Evolutionary conservation across 2,113 vertebrate genomes (phyloP), one percentile per base, ranked within the genome.

Genomic region (Agapornis roseicollis): DNA sequence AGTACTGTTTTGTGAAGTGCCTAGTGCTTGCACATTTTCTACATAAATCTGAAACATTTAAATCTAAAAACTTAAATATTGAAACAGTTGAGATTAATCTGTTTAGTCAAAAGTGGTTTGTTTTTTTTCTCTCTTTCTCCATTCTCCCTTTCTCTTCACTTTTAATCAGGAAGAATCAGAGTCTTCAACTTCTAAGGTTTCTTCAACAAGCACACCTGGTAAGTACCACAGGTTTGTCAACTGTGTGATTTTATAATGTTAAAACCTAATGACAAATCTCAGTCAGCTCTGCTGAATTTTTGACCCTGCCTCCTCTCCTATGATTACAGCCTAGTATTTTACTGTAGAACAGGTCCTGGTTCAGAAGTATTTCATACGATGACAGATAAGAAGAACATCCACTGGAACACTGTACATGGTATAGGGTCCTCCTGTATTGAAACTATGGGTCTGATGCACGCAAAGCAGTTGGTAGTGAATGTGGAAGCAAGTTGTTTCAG

Each of bases 141-240:
- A 11, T 85, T 8, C 15, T 89, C 31, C 3, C 4, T 66, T 33
- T 50, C 4, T 7, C 27, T 5, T 97, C 47, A 66, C 19, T 31
- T 95, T 78, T 93, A 72, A 95, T 97, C 97, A 99, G 99, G 99
- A 99, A 93, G 99, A 99, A 81, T 88, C 98, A 49, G 99, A 99
- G 66, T 97, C 98, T 94, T 96, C 98, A 35, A 96, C 98, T 94
- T 98, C 99, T 35, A 99, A 99, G 97, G 97, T 98, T 90, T 98
- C 99, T 68, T 98, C 99, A 96, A 99, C 98, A 98, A 99, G 98
- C 98, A 99, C 99, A 94, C 99, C 99, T 97, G 99, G 99, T 99
- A 96, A 98, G 99, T 96, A 85, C 37, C 58, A 70, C 39, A 73
- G 33, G 33, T 85, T 71, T 93, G 68, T 90, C 76, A 78, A 63